Evolutionary conservation across 2,797 vertebrate genomes (phyloP).

Genomic region (Darevskia mixta): DNA sequence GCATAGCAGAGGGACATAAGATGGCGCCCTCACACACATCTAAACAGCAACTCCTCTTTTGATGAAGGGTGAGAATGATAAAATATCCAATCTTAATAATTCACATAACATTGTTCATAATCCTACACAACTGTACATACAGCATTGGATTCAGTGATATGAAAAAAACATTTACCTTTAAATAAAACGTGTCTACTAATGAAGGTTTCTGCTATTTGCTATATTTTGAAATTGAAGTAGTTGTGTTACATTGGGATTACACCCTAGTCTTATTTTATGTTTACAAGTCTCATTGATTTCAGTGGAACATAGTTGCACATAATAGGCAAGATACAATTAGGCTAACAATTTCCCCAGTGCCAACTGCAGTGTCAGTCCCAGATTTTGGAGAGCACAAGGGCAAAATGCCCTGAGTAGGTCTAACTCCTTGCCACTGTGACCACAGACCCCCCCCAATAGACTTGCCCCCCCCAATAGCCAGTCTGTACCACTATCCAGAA

Average conservation of each 20-base stretch:
- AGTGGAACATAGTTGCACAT: not conserved
- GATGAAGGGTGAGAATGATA: not conserved
- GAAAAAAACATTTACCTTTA: not conserved
- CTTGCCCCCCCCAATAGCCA: not conserved
- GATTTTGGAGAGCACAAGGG: not conserved
- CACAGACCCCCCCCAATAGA: not conserved
- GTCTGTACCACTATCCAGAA: not conserved
- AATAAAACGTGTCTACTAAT: not conserved
- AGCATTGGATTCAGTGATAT: not conserved
- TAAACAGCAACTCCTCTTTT: slow-evolving; percentile 4
- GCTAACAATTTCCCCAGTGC: not conserved
- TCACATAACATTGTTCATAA: not conserved
- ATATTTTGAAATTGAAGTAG: not conserved
- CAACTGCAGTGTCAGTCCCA: not conserved
- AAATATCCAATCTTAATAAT: not conserved
- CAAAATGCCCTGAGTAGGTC: not conserved
- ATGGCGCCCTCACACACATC: slow-evolving; percentile 20
- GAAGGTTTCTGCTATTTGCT: not conserved
- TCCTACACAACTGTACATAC: not conserved
- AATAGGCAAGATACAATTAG: not conserved
- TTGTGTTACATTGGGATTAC: not conserved
- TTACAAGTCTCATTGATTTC: slow-evolving; percentile 3
- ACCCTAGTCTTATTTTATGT: not conserved
- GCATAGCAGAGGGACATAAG: slow-evolving; percentile 23
- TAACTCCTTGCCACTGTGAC: not conserved